phyloP scores from a whole-genome alignment of 1,140 invertebrate species.

The Drosophila nikananu region DNA sequence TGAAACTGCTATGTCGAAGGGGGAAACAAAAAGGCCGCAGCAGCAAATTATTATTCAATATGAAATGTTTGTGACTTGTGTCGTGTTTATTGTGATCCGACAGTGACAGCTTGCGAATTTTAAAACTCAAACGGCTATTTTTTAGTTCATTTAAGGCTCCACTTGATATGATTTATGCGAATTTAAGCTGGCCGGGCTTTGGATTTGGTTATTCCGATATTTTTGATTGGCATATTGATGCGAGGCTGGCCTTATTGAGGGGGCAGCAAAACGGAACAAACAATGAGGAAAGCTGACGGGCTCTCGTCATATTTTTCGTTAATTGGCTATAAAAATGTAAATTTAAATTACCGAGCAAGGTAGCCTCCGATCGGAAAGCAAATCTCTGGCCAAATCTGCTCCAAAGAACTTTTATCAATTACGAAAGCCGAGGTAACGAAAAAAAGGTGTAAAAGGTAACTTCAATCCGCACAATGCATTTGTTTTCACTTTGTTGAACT shows the following conservation, averaged over 20 bases:
- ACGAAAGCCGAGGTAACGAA: slow-evolving; percentile 10
- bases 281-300: slow-evolving; percentile 25
- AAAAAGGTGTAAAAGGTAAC: slow-evolving; percentile 47
- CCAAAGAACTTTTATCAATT: slow-evolving; percentile 55
- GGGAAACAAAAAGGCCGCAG: slow-evolving; percentile 20
- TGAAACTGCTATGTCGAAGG: slow-evolving; percentile 4
- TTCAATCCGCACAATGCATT: slow-evolving; percentile 46
- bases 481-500: slow-evolving; percentile 69
- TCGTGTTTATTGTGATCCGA: slow-evolving; percentile 64
- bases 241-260: slow-evolving; percentile 13
- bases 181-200: slow-evolving; percentile 17
- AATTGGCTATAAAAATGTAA: slow-evolving; percentile 26
- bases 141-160: slow-evolving; percentile 44
- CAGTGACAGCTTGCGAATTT: slow-evolving; percentile 73
- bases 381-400: slow-evolving; percentile 38
- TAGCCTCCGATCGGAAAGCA: slow-evolving; percentile 9
- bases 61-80: slow-evolving; percentile 73
- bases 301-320: neutral
- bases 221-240: slow-evolving; percentile 42
- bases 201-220: slow-evolving; percentile 15
- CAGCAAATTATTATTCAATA: slow-evolving; percentile 76
- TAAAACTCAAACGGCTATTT: slow-evolving; percentile 48
- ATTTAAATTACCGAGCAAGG: slow-evolving; percentile 33
- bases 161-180: slow-evolving; percentile 70
- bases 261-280: slow-evolving; percentile 45